A percentile compares a stretch with the other conserved stretches of the same genome.
phyloP scores from a whole-genome alignment of 2,888 invertebrate genomes.

The Altica lythri region DNA sequence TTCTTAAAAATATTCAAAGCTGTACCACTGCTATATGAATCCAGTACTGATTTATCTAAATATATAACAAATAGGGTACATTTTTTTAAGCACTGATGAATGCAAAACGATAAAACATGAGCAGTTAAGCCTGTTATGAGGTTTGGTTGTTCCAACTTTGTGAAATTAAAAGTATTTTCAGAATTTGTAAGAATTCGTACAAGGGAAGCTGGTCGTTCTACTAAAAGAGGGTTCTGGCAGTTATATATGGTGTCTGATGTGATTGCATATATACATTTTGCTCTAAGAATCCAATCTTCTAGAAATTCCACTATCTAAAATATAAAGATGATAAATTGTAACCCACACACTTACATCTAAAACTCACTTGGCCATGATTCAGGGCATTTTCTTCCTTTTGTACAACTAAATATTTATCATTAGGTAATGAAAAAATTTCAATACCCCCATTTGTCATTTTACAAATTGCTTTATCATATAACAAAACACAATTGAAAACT shows the following conservation, averaged over 20 bases:
- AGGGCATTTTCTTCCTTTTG: slow-evolving; percentile 36
- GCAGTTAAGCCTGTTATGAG: slow-evolving; percentile 52
- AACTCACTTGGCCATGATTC: slow-evolving; percentile 44
- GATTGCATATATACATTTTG: slow-evolving; percentile 46
- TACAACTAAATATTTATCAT: slow-evolving; percentile 38
- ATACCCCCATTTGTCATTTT: slow-evolving; percentile 35
- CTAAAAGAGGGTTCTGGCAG: slow-evolving; percentile 45
- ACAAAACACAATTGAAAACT: slow-evolving; percentile 31
- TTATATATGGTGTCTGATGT: slow-evolving; percentile 46
- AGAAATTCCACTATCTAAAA: slow-evolving; percentile 50
- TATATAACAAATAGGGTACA: slow-evolving; percentile 50
- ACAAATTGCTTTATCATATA: slow-evolving; percentile 27
- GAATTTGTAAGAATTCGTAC: slow-evolving; percentile 44
- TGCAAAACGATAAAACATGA: slow-evolving; percentile 49
- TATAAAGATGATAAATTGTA: slow-evolving; percentile 4
- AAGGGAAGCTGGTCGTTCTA: slow-evolving; percentile 42
- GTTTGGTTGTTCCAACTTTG: slow-evolving; percentile 52
- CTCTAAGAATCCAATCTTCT: slow-evolving; percentile 45
- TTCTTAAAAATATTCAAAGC: slow-evolving; percentile 44
- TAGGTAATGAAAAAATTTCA: slow-evolving; percentile 35
- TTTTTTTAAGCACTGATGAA: slow-evolving; percentile 39
- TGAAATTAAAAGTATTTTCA: slow-evolving; percentile 34
- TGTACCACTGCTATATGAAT: slow-evolving; percentile 50
- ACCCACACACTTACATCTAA: not conserved
- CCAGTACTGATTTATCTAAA: slow-evolving; percentile 49